Evolutionary conservation across 2,888 invertebrate species (phyloP), one percentile per base, ranked within the genome.

Genomic region (Hyposoter didymator): DNA sequence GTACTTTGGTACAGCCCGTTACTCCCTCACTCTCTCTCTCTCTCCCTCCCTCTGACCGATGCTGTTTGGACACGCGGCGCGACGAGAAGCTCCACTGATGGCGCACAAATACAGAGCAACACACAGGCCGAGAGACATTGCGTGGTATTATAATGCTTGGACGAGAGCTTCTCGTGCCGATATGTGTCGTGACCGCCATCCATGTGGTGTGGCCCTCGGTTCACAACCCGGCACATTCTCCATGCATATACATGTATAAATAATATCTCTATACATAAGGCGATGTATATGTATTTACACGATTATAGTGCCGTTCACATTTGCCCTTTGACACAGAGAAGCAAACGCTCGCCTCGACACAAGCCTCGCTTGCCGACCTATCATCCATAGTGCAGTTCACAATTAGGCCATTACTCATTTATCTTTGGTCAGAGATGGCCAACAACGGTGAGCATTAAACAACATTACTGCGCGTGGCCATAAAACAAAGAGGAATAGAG

Each of bases 21-120:
- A 66, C 55, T 72, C 55, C 22, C 47, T 47, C 14, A 49, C 52
- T 64, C 45, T 39, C 39, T 39, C 39, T 39, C 39, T 7, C 39
- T 39, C 39, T 39, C 39, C 28, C 47, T 49, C 47, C 62, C 52
- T 69, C 45, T 45, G 59, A 45, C 70, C 72, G 80, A 86, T 90
- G 89, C 90, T 90, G 89, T 91, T 92, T 92, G 91, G 92, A 91
- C 90, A 89, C 86, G 88, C 86, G 90, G 82, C 87, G 87, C 87
- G 87, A 84, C 87, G 82, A 83, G 81, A 66, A 72, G 39, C 67
- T 70, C 39, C 45, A 47, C 76, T 45, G 73, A 66, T 66, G 64
- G 52, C 52, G 52, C 52, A 64, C 79, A 35, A 35, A 72, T 66
- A 79, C 59, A 35, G 12, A 59, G 19, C 55, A 49, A 49, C 22